Conservation (phyloP, 2,797 vertebrate species). For the Acipenser oxyrinchus region DNA sequence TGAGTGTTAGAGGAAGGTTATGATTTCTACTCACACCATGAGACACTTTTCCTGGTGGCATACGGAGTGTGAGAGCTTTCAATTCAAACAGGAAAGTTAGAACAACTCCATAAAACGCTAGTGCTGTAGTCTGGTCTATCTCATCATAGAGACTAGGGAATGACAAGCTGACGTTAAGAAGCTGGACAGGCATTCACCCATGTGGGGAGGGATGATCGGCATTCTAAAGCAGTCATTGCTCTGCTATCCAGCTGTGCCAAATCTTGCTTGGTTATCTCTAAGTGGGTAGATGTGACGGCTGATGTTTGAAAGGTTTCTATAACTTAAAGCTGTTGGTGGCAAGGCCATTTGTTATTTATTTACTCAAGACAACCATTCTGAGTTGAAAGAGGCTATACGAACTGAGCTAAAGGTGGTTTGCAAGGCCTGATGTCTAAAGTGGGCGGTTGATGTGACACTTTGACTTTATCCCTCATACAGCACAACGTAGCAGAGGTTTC, state of each 20-base stretch:
- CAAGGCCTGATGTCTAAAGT: constrained; percentile 39
- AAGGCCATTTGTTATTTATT: constrained; percentile 38
- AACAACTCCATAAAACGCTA: constrained; percentile 18
- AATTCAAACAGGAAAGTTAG: constrained; percentile 2
- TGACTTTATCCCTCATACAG: constrained; percentile 22
- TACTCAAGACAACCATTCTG: constrained; percentile 30
- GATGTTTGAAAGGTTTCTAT: constrained; percentile 26
- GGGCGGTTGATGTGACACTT: constrained; percentile 21
- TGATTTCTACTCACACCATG: constrained; percentile 32
- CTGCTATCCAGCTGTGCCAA: constrained; percentile 34
- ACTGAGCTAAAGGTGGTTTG: constrained; percentile 31
- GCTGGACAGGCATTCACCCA: constrained; percentile 35
- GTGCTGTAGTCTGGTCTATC: constrained; percentile 14
- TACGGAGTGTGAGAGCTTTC: constrained; percentile 15
- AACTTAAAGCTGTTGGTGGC: constrained; percentile 28
- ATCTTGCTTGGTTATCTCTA: constrained; percentile 33
- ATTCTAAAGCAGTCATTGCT: not conserved
- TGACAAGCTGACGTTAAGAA: constrained; percentile 28
- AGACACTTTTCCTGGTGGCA: constrained; percentile 25
- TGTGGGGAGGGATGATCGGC: constrained; percentile 27
- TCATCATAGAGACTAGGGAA: constrained; percentile 8
- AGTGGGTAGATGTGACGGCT: constrained; percentile 23
- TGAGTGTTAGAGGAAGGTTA: constrained; percentile 42
- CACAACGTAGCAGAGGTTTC: constrained; percentile 13
- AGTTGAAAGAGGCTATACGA: constrained; percentile 19